Conservation (phyloP, 1,140 invertebrate genomes). For the Octopus bimaculoides region DNA sequence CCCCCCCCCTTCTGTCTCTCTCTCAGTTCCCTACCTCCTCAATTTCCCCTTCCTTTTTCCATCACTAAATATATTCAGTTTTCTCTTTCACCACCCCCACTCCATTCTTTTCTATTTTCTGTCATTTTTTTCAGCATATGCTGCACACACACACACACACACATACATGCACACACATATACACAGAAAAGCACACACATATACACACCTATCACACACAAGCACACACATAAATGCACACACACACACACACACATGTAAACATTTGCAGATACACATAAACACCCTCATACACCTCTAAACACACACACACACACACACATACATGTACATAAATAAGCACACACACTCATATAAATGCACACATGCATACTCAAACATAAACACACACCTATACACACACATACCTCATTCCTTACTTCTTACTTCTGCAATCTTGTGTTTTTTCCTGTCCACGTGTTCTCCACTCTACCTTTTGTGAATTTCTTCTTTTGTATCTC, state of each 20-base stretch:
- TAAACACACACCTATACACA: too few species aligned
- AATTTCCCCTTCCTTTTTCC: not conserved
- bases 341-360: too few species aligned
- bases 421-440: too few species aligned
- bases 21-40: not conserved
- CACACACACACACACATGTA: not conserved
- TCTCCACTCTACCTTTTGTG: too few species aligned
- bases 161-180: not conserved
- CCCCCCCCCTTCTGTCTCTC: not conserved
- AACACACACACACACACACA: not conserved
- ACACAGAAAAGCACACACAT: not conserved
- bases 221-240: not conserved
- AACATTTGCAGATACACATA: not conserved
- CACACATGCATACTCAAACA: too few species aligned
- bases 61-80: not conserved
- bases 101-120: too few species aligned
- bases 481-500: too few species aligned
- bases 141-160: not conserved
- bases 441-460: too few species aligned
- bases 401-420: too few species aligned
- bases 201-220: too few species aligned
- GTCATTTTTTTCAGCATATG: too few species aligned
- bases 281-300: not conserved
- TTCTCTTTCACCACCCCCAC: not conserved
- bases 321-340: not conserved